Evolutionary conservation across 1,140 invertebrate genomes (phyloP).

Genomic region (Anoplophora glabripennis): DNA sequence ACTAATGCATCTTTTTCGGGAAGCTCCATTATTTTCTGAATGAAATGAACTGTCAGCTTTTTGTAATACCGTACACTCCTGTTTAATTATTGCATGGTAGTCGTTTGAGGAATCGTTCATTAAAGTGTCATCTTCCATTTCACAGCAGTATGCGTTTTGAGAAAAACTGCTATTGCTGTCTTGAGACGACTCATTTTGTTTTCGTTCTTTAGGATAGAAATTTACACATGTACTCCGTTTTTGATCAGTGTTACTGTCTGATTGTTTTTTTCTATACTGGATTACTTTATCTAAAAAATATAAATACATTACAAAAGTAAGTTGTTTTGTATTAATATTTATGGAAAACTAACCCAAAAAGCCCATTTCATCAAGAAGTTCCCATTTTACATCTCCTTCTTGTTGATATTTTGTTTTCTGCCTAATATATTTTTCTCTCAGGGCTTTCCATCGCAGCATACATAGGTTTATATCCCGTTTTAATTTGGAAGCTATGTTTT

Average conservation of each 20-base stretch:
- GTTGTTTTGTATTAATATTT: too few relatives aligned
- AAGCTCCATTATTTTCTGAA: constrained; percentile 3
- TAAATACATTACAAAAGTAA: not conserved
- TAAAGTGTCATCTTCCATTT: constrained; percentile 22
- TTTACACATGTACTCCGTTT: not conserved
- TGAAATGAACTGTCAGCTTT: constrained; percentile 23
- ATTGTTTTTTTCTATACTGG: constrained; percentile 32
- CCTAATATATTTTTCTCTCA: constrained; percentile 39
- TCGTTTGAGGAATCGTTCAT: constrained; percentile 30
- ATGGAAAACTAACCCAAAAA: constrained; percentile 21
- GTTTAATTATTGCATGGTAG: constrained; percentile 24
- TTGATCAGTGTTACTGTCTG: constrained; percentile 9
- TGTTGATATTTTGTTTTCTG: constrained; percentile 34
- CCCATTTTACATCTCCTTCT: constrained; percentile 36
- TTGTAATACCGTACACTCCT: constrained; percentile 23
- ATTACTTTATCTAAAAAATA: constrained; percentile 32
- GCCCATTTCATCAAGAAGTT: constrained; percentile 31
- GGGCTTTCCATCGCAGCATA: constrained; percentile 35
- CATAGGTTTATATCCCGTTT: constrained; percentile 29
- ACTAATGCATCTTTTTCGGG: constrained; percentile 24
- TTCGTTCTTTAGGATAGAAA: not conserved
- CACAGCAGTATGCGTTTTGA: constrained; percentile 11
- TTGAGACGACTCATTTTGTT: not conserved
- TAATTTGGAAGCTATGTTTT: constrained; percentile 24
- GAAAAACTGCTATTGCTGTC: constrained; percentile 2